Percentiles rank a stretch among this genome's conserved stretches.
Conservation (phyloP, 2,113 vertebrate genomes). For the Callorhinus ursinus region DNA sequence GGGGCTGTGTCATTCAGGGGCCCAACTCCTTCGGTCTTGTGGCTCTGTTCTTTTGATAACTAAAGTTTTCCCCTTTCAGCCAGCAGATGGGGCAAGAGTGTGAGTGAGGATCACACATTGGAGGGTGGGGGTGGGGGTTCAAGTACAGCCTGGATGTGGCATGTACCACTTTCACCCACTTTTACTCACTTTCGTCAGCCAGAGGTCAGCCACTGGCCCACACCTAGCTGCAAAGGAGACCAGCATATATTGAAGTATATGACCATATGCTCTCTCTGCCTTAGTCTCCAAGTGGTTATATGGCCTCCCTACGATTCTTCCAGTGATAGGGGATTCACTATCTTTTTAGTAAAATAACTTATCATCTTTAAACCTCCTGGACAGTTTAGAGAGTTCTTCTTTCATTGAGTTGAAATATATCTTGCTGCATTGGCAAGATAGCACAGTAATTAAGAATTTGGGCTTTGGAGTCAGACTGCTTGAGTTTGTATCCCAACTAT, state of each 20-base stretch:
- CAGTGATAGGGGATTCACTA: background rate
- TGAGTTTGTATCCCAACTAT: background rate
- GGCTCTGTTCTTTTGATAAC: background rate
- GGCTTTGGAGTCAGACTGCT: background rate
- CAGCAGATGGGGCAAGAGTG: background rate
- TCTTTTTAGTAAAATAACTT: background rate
- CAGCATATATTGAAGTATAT: background rate
- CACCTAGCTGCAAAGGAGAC: background rate
- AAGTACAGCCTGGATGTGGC: background rate
- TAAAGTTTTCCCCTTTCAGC: background rate
- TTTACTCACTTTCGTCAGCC: background rate
- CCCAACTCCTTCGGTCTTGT: background rate
- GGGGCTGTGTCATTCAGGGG: background rate
- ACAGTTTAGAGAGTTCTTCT: background rate
- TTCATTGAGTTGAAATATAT: background rate
- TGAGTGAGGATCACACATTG: background rate
- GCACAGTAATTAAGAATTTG: background rate
- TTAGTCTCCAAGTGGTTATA: background rate
- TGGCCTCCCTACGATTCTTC: background rate
- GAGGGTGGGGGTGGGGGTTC: no score
- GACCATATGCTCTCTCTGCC: background rate
- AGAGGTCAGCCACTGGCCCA: background rate
- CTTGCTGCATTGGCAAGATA: background rate
- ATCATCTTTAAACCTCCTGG: background rate
- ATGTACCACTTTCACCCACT: background rate